Conservation (phyloP, 2,113 vertebrate genomes). For the Charadrius vociferus region DNA sequence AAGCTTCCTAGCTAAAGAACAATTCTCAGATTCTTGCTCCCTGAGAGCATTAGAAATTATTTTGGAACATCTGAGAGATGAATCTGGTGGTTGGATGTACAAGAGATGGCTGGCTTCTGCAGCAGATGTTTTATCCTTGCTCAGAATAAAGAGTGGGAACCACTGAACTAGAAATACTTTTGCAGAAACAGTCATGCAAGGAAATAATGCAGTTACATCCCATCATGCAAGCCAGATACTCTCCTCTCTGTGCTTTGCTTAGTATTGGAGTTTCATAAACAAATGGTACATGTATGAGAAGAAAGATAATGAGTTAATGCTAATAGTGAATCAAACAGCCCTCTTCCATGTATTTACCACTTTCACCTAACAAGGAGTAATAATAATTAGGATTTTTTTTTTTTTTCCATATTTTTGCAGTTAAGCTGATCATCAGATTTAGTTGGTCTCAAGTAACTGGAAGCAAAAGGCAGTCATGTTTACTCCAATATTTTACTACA, state of each 20-base stretch:
- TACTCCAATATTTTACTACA: not conserved
- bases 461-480: conserved; percentile 1
- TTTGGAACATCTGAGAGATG: not conserved
- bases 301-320: not conserved
- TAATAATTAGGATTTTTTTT: not conserved
- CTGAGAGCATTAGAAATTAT: not conserved
- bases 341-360: not conserved
- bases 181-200: conserved; percentile 55
- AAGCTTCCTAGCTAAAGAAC: not conserved
- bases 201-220: conserved; percentile 38
- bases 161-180: conserved; percentile 51
- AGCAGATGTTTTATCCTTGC: not conserved
- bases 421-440: not conserved
- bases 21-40: not conserved
- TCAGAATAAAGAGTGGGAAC: conserved; percentile 36
- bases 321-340: not conserved
- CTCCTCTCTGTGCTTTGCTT: conserved; percentile 13
- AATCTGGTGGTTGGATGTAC: not conserved
- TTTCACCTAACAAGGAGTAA: not conserved
- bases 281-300: not conserved
- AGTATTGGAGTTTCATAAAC: not conserved
- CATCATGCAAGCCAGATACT: conserved; percentile 62
- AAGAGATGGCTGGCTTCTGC: not conserved
- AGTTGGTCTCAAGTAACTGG: not conserved
- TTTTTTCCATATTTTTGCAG: not conserved